These are phyloP conservation scores for Drosophila sulfurigaster DNA, from an alignment of 1,140 invertebrate species.

Conservation along the genomic window DNA sequence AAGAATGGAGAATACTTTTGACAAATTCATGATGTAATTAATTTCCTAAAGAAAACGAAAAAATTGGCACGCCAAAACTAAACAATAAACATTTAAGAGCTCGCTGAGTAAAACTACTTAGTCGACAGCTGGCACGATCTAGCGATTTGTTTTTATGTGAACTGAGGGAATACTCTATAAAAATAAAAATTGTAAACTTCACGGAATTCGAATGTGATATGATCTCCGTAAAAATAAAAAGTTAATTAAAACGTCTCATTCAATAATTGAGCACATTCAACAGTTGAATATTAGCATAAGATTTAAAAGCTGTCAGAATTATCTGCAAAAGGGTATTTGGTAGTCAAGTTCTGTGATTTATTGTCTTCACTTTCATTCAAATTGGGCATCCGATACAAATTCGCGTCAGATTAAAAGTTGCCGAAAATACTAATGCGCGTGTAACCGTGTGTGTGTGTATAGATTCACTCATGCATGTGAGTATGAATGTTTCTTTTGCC, in stretches of 20 bases:
- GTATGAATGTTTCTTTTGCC: constrained; percentile 17
- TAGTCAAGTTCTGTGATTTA: neutral
- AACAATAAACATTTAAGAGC: constrained; percentile 69
- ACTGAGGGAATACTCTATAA: constrained; percentile 15
- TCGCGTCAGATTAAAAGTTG: constrained; percentile 70
- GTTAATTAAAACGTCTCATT: no score
- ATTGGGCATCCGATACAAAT: constrained; percentile 22
- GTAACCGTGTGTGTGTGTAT: neutral
- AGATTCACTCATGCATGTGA: constrained; percentile 1
- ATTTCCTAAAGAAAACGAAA: constrained; percentile 58
- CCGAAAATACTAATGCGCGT: constrained; percentile 37
- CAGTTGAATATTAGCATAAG: no score
- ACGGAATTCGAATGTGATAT: neutral
- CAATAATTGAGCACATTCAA: no score
- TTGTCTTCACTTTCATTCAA: neutral
- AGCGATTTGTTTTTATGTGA: neutral
- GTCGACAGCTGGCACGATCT: constrained; percentile 14
- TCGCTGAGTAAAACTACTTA: constrained; percentile 56
- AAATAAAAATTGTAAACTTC: neutral
- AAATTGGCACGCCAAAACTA: constrained; percentile 77
- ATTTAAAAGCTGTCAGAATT: no score
- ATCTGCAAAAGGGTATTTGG: constrained; percentile 6
- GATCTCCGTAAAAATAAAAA: no score
- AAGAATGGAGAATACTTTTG: constrained; percentile 55
- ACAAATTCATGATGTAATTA: constrained; percentile 80